Base-by-base conservation (phyloP, 2,797 vertebrate genomes). In the Poliocrania exsul region DNA sequence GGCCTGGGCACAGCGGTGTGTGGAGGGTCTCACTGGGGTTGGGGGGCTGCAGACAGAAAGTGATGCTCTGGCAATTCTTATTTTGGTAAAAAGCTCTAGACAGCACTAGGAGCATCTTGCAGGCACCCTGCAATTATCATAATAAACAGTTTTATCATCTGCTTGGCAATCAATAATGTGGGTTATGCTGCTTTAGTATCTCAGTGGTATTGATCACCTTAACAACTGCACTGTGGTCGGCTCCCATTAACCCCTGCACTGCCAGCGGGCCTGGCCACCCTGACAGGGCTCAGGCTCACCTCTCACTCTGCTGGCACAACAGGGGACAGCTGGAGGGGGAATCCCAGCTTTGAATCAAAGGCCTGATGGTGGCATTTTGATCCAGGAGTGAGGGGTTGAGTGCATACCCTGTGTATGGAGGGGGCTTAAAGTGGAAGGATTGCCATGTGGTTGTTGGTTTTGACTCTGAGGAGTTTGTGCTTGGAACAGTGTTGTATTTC, bases 141-240 rank as follows among this genome's bases (percentile, higher is more conserved):
- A 99, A 99, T 99, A 99, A 99, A 99, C 98, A 98, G 97, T 99
- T 99, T 99, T 99, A 99, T 99, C 99, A 99, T 99, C 98, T 98
- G 98, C 97, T 98, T 98, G 96, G 97, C 97, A 98, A 99, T 99
- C 99, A 98, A 99, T 99, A 99, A 97, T 98, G 99, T 96, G 98
- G 99, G 98, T 99, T 99, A 98, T 98, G 98, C 98, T 99, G 98
- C 98, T 99, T 99, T 99, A 99, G 99, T 99, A 99, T 99, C 99
- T 99, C 98, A 98, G 98, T 98, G 98, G 97, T 99, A 99, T 99
- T 98, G 99, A 99, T 99, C 98, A 98, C 98, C 97, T 98, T 98
- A 99, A 99, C 98, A 99, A 98, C 98, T 98, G 97, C 98, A 98
- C 98, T 99, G 98, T 95, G 98, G 98, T 98, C 97, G 97, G 97